Evolutionary conservation across 92 coral and sea anemone species (phyloP).

Genomic region (Galaxea fascicularis): DNA sequence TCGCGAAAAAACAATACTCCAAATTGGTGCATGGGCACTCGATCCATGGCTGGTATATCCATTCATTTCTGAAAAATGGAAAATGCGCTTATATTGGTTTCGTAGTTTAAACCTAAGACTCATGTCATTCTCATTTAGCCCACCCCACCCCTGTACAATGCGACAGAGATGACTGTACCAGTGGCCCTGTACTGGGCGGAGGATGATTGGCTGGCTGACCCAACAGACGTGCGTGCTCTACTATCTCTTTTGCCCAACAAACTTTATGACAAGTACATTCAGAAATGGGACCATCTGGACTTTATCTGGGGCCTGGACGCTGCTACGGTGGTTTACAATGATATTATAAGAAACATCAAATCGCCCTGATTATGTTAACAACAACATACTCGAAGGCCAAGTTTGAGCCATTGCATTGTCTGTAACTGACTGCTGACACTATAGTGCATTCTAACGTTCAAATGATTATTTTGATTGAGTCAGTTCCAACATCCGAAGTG

Average conservation of each 20-base stretch:
- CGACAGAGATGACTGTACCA: conserved; percentile 62
- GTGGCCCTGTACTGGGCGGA: conserved; percentile 74
- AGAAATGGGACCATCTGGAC: conserved; percentile 82
- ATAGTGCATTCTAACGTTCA: too few relatives aligned
- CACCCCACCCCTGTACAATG: conserved; percentile 81
- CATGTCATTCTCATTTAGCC: conserved; percentile 28
- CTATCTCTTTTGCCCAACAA: conserved; percentile 48
- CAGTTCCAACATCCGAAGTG: too few relatives aligned
- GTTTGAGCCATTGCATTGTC: too few relatives aligned
- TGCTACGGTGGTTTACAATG: conserved; percentile 59
- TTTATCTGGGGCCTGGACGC: conserved; percentile 88
- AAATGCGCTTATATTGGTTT: background rate
- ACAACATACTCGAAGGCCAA: too few relatives aligned
- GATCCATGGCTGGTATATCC: background rate
- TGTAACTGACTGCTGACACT: too few relatives aligned
- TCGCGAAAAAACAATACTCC: too few relatives aligned
- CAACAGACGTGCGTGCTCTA: conserved; percentile 63
- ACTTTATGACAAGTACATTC: conserved; percentile 49
- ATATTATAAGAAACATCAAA: conserved; percentile 52
- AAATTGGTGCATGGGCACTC: too few relatives aligned
- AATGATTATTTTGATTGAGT: too few relatives aligned
- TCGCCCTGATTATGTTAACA: background rate
- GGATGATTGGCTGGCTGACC: conserved; percentile 83
- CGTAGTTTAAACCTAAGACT: background rate
- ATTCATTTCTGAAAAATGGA: background rate